A percentile compares a stretch with the other conserved stretches of the same genome.
Conservation (phyloP, 2,797 vertebrate genomes). For the Danio aesculapii region DNA sequence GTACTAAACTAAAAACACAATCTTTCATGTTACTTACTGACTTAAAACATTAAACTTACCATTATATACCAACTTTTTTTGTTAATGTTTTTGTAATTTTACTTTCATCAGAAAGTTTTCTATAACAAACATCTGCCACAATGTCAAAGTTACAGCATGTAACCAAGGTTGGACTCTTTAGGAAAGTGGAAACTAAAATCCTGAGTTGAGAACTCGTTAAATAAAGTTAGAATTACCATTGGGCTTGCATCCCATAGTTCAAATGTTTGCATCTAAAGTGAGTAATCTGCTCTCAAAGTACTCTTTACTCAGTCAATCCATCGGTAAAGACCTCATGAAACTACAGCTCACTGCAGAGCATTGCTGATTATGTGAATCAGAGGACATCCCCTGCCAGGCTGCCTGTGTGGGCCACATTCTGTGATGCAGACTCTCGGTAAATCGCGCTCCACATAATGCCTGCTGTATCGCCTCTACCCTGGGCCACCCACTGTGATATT, state of each 20-base stretch:
- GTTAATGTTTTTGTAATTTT: too few species aligned
- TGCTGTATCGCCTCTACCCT: constrained; percentile 8
- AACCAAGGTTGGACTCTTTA: too few species aligned
- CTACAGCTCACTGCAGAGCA: not conserved
- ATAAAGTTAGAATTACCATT: not conserved
- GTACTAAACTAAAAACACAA: too few species aligned
- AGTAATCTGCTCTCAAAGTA: not conserved
- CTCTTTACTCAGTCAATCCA: not conserved
- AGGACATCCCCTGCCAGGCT: constrained; percentile 28
- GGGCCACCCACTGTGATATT: not conserved
- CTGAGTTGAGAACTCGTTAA: too few species aligned
- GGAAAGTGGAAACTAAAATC: too few species aligned
- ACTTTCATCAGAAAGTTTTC: too few species aligned
- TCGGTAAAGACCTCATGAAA: constrained; percentile 9
- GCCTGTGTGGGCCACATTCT: constrained; percentile 11
- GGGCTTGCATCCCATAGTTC: not conserved
- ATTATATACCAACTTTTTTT: too few species aligned
- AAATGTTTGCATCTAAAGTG: not conserved
- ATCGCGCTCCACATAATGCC: not conserved
- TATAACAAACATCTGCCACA: too few species aligned
- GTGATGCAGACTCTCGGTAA: constrained; percentile 27
- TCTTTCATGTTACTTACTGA: too few species aligned
- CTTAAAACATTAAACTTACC: too few species aligned
- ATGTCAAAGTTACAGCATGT: too few species aligned
- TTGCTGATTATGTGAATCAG: constrained; percentile 17